Evolutionary conservation across 2,797 vertebrate species (phyloP), one percentile per base, ranked within the genome.

Genomic region (Caiman crocodilus): DNA sequence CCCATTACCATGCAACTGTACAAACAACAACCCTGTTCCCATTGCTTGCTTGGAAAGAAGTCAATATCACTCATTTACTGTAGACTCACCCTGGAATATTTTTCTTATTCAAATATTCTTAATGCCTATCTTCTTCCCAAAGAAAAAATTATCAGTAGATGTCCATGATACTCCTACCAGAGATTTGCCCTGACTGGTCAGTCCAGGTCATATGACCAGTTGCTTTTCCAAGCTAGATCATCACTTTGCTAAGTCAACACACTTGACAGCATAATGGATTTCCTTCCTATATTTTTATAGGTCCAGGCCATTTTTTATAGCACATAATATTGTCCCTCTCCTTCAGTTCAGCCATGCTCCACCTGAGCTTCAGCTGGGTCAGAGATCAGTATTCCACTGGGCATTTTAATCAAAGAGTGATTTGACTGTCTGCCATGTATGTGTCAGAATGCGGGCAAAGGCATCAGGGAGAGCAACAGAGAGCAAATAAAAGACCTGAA

Each of bases 401-500:
- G 77, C 2, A 4, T 84, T 86, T 73, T 12, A 64, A n/a, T 63
- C 89, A 83, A 9, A 9, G 21, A 12, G 57, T 1, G 74, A 78
- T 88, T 73, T 82, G 14, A 21, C 88, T 28, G 71, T 88, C 81
- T 20, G 89, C 91, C 1, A 12, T 59, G 50, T 2, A 0, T 1
- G 56, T 90, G 90, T 85, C 82, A 6, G 73, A 60, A 90, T 30
- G 82, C 25, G 84, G 82, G 84, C 92, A 80, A 0, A 1, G 2
- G 88, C 91, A 57, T 8, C 1, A 0, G 30, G 84, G 73, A 85
- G 81, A 94, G 88, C 81, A 83, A 60, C 28, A 5, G 4, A 84
- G 82, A 94, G 90, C 77, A 76, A 89, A 93, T 55, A 87, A 64
- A 92, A 90, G 84, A 94, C 65, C 79, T 25, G 0, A 35, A 95